These are phyloP conservation scores for Metellina segmentata DNA, from an alignment of 2,888 invertebrate genomes.

Conservation along the genomic window DNA sequence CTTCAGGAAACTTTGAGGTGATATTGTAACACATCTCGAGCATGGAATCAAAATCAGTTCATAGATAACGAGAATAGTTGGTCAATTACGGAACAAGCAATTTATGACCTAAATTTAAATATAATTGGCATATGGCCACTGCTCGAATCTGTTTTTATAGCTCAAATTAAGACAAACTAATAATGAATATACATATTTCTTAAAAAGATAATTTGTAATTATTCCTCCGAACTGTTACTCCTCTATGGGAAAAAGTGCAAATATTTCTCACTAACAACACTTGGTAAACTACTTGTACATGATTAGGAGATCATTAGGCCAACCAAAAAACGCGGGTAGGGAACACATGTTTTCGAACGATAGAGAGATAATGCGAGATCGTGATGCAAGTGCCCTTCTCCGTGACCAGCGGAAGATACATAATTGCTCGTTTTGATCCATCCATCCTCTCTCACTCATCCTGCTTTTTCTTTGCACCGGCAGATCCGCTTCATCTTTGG, in stretches of 20 bases:
- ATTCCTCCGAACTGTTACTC: too few species aligned
- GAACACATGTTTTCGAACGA: conserved; percentile 31
- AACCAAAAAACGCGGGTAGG: background rate
- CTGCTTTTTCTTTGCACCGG: conserved; percentile 11
- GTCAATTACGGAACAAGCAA: too few species aligned
- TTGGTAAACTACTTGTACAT: conserved; percentile 22
- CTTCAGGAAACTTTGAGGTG: background rate
- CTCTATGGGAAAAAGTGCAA: too few species aligned
- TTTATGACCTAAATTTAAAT: too few species aligned
- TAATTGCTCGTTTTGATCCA: conserved; percentile 25
- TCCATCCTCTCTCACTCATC: conserved; percentile 6
- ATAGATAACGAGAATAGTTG: too few species aligned
- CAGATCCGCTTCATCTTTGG: conserved; percentile 55
- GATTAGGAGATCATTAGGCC: conserved; percentile 43
- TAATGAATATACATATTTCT: too few species aligned
- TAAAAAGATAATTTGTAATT: too few species aligned
- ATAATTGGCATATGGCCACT: too few species aligned
- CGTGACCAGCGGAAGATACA: conserved; percentile 30
- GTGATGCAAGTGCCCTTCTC: conserved; percentile 60
- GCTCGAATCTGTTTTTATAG: too few species aligned
- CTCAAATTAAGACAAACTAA: too few species aligned
- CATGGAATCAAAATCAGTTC: too few species aligned
- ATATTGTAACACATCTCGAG: too few species aligned
- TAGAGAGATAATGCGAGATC: conserved; percentile 53
- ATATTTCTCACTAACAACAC: background rate